Evolutionary conservation across 2,797 vertebrate species (phyloP).

Genomic region (Pseudochaenichthys georgianus): DNA sequence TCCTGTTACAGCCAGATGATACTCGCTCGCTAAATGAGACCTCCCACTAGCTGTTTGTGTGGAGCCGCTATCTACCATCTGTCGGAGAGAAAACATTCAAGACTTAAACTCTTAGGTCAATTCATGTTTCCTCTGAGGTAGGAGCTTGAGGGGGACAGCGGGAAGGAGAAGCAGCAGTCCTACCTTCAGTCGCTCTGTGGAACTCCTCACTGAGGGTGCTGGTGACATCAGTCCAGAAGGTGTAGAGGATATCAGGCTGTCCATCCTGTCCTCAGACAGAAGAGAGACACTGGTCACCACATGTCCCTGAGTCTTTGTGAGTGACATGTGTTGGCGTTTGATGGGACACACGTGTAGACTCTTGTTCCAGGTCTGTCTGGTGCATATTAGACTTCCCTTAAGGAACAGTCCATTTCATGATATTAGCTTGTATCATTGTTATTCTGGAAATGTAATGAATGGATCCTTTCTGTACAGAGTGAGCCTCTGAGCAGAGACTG

Average conservation of each 20-base stretch:
- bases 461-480: not conserved
- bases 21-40: conserved; percentile 12
- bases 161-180: conserved; percentile 48
- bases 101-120: not conserved
- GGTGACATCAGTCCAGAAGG: conserved; percentile 94
- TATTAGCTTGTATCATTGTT: too few species aligned
- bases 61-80: not conserved
- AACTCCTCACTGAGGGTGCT: conserved; percentile 90
- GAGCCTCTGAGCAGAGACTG: not conserved
- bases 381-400: not conserved
- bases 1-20: conserved; percentile 29
- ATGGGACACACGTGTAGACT: not conserved
- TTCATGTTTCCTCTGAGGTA: too few species aligned
- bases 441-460: conserved; percentile 4
- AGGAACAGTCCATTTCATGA: too few species aligned
- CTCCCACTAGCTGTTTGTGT: conserved; percentile 6
- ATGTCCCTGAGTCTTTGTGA: not conserved
- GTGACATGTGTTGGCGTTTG: not conserved
- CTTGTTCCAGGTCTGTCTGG: not conserved
- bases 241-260: conserved; percentile 92
- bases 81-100: not conserved
- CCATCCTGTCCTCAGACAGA: conserved; percentile 86
- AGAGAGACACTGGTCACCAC: conserved; percentile 5
- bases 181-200: conserved; percentile 91
- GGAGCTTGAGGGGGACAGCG: not conserved